Evolutionary conservation across 2,888 invertebrate genomes (phyloP).

Genomic region (Coecobrya sp.): DNA sequence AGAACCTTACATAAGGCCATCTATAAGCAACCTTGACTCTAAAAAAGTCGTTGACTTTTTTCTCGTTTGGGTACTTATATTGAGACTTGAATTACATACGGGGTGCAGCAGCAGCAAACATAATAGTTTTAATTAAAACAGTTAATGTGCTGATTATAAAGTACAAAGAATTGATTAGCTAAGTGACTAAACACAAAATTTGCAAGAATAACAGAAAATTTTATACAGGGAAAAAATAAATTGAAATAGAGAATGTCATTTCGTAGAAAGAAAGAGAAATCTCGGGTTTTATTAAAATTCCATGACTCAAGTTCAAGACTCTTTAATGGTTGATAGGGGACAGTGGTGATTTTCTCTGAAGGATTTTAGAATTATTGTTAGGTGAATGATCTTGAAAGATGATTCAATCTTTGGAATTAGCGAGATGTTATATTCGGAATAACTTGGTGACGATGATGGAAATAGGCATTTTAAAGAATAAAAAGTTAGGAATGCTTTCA

Average conservation of each 20-base stretch:
- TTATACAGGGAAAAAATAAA: not conserved
- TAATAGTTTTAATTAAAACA: not conserved
- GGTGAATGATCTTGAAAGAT: conserved; percentile 44
- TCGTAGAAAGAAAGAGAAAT: not conserved
- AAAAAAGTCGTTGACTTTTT: not conserved
- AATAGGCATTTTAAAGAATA: not conserved
- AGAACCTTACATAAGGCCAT: not conserved
- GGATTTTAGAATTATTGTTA: not conserved
- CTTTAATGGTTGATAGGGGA: not conserved
- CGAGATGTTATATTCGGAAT: no score
- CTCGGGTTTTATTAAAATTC: not conserved
- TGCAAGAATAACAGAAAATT: no score
- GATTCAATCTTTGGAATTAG: not conserved
- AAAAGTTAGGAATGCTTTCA: not conserved
- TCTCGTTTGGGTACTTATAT: not conserved
- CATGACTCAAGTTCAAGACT: conserved; percentile 42
- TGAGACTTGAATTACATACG: not conserved
- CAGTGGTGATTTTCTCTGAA: not conserved
- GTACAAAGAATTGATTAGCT: no score
- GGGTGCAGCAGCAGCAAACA: not conserved
- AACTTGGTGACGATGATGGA: not conserved
- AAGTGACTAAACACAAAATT: not conserved
- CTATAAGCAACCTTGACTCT: conserved; percentile 40
- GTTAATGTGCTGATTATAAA: conserved; percentile 5
- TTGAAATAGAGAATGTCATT: not conserved